Base-by-base conservation (phyloP, 2,113 vertebrate genomes). In the Caranx melampygus region DNA sequence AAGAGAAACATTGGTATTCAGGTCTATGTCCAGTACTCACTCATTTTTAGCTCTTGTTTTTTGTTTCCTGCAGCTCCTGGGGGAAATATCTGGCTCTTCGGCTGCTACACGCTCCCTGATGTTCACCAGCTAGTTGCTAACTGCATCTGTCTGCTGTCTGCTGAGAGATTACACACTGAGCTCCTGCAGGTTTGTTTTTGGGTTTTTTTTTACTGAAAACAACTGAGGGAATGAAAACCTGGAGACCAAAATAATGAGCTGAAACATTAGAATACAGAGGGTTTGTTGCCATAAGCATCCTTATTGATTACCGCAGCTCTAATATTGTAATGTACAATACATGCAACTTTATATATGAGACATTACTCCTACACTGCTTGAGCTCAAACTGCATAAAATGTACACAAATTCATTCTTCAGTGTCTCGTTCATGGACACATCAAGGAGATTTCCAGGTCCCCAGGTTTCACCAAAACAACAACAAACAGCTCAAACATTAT, bases 401-500 rank as follows among this genome's bases (percentile, higher is more conserved):
- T n/a, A n/a, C 51, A 21, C 10, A 52, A 52, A 21, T 52, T 3
- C n/a, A 20, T 52, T 20, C 20, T 52, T 54, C 49, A 9, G 49
- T 52, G 49, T 20, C 20, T 20, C 2, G 11, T 26, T 12, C n/a
- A n/a, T 9, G 18, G n/a, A 54, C 52, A 54, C n/a, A 4, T 54
- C 52, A 54, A 52, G n/a, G n/a, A 54, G 20, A 21, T 3, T 21
- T 52, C 20, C 33, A 60, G 58, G 35, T 20, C 18, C 34, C 21
- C 33, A 13, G 9, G 26, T 5, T 20, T 49, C 7, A 37, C 33
- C 12, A 60, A 52, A 60, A 60, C 44, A 66, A 13, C 21, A 59
- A 49, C 20, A 59, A 66, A 13, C 21, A 59, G 37, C 20, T 67
- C 20, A 11, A 10, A 42, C n/a, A 61, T 77, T 42, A 61, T 77